A percentile compares a stretch with the other conserved stretches of the same genome.
phyloP scores from a whole-genome alignment of 2,888 invertebrate genomes.

The Pollenia amentaria region DNA sequence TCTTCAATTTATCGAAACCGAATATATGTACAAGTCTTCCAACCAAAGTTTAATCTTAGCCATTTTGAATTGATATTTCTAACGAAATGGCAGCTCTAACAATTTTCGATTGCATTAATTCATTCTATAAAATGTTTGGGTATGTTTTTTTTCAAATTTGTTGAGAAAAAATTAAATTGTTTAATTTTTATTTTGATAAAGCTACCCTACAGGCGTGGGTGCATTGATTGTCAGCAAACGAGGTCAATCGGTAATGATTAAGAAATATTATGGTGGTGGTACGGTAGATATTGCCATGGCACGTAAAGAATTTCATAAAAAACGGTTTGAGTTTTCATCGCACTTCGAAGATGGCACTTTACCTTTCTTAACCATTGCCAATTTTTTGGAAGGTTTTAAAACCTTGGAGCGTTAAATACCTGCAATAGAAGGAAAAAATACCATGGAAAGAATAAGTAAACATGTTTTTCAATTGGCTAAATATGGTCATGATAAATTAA shows the following conservation, averaged over 20 bases:
- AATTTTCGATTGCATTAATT: slow-evolving; percentile 81
- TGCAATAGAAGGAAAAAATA: slow-evolving; percentile 83
- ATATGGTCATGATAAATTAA: slow-evolving; percentile 89
- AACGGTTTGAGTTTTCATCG: slow-evolving; percentile 88
- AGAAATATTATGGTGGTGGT: slow-evolving; percentile 96
- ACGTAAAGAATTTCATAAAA: slow-evolving; percentile 89
- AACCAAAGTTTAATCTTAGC: too few species aligned
- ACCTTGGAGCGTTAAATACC: slow-evolving; percentile 88
- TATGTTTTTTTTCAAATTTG: slow-evolving; percentile 64
- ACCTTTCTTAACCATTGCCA: slow-evolving; percentile 93
- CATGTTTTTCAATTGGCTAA: slow-evolving; percentile 92
- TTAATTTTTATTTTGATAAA: slow-evolving; percentile 45
- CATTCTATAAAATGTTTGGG: slow-evolving; percentile 98
- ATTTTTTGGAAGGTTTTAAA: slow-evolving; percentile 93
- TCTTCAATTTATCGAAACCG: neutral
- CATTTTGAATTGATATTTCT: neutral
- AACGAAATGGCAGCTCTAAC: slow-evolving; percentile 40
- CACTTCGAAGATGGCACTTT: slow-evolving; percentile 98
- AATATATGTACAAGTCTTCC: too few species aligned
- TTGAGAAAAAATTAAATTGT: slow-evolving; percentile 28
- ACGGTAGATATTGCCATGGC: slow-evolving; percentile 94
- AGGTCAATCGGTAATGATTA: slow-evolving; percentile 82
- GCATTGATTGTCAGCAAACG: slow-evolving; percentile 90
- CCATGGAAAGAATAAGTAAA: slow-evolving; percentile 88
- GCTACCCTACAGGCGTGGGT: slow-evolving; percentile 96